phyloP scores from a whole-genome alignment of 2,797 vertebrate genomes.

The Rhinichthys osculus region DNA sequence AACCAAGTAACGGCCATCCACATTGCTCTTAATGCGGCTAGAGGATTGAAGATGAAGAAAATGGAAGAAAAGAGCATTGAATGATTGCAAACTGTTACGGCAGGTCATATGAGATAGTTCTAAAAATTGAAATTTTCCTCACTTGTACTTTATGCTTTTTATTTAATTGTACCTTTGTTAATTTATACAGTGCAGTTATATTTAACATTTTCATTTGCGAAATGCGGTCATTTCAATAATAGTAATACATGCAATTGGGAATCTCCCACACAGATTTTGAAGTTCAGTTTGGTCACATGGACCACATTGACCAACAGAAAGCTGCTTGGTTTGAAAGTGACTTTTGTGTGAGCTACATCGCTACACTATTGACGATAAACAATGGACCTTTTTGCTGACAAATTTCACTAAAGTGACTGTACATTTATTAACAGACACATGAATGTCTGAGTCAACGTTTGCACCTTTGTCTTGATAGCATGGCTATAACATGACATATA shows the following conservation, averaged over 20 bases:
- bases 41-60: not conserved
- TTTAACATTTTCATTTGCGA: not conserved
- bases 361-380: not conserved
- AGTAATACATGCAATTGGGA: not conserved
- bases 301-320: no score
- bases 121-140: not conserved
- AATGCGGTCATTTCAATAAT: not conserved
- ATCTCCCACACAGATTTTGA: not conserved
- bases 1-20: constrained; percentile 83
- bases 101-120: not conserved
- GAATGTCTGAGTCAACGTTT: not conserved
- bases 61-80: not conserved
- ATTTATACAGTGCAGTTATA: not conserved
- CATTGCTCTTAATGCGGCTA: constrained; percentile 85
- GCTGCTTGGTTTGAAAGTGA: no score
- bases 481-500: no score
- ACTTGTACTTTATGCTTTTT: not conserved
- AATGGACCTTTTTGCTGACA: not conserved
- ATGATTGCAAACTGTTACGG: not conserved
- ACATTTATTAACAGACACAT: not conserved
- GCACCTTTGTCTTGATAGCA: not conserved
- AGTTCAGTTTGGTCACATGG: no score
- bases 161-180: no score
- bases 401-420: not conserved
- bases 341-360: not conserved